phyloP scores from a whole-genome alignment of 2,113 vertebrate species.

The Peromyscus californicus region DNA sequence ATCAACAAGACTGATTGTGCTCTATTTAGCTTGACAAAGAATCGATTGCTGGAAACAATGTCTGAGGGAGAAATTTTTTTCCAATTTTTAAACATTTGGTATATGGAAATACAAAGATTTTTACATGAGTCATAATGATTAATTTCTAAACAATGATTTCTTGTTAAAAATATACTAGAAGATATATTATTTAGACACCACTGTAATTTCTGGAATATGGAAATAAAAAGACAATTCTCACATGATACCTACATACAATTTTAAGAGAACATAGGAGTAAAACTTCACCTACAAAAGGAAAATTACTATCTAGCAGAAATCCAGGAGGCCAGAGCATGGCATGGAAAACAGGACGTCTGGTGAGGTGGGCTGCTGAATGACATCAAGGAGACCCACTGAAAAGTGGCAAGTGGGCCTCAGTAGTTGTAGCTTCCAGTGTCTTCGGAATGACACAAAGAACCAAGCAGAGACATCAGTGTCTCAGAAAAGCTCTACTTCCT shows the following conservation, averaged over 20 bases:
- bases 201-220: constrained; percentile 35
- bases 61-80: neutral
- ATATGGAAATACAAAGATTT: constrained; percentile 19
- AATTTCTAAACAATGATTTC: neutral
- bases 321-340: neutral
- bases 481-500: neutral
- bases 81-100: neutral
- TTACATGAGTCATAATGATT: neutral
- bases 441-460: neutral
- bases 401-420: neutral
- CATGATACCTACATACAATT: neutral
- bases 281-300: neutral
- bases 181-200: neutral
- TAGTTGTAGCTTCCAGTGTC: neutral
- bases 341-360: neutral
- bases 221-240: neutral
- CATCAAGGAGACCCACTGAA: neutral
- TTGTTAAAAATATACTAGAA: neutral
- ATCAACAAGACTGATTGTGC: neutral
- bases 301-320: neutral
- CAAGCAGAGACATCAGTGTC: neutral
- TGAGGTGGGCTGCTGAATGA: too few species aligned
- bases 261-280: neutral
- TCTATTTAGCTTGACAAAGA: neutral
- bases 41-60: neutral